Conservation (phyloP, 2,113 vertebrate genomes). For the Triplophysa tibetana region DNA sequence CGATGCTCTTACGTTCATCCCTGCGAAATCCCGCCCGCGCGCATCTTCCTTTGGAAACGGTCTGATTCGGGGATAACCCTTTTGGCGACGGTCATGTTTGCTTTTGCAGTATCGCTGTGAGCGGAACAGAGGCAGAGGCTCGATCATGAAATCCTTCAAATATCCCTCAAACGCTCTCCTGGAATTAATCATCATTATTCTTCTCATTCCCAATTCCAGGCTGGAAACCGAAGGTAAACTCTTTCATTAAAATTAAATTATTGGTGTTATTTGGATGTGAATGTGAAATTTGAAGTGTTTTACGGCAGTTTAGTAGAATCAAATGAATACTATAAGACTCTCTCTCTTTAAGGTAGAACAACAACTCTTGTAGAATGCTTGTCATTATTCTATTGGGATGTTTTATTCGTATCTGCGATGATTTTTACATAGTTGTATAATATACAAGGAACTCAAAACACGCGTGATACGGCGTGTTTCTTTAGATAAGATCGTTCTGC, state of each 20-base stretch:
- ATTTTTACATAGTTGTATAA: too few relatives aligned
- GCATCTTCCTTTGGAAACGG: not conserved
- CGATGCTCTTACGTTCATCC: not conserved
- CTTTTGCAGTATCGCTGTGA: not conserved
- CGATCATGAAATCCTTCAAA: constrained; percentile 10
- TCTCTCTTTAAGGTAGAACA: too few relatives aligned
- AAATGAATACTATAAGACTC: too few relatives aligned
- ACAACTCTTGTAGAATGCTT: too few relatives aligned
- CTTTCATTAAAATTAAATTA: too few relatives aligned
- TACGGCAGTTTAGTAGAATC: too few relatives aligned
- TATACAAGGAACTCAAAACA: not conserved
- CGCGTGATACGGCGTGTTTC: not conserved
- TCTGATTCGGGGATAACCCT: not conserved
- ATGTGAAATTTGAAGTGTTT: not conserved
- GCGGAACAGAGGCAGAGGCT: not conserved
- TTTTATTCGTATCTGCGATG: too few relatives aligned
- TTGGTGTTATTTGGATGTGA: too few relatives aligned
- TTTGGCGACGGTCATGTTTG: not conserved
- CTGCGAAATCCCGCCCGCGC: not conserved
- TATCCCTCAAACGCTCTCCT: not conserved
- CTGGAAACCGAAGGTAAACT: constrained; percentile 39
- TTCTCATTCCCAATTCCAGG: constrained; percentile 24
- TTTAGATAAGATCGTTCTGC: not conserved
- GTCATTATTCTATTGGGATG: too few relatives aligned
- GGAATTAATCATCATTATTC: constrained; percentile 25